A percentile compares a stretch with the other conserved stretches of the same genome.
phyloP scores from a whole-genome alignment of 2,888 invertebrate genomes.

The Cataglyphis livida region DNA sequence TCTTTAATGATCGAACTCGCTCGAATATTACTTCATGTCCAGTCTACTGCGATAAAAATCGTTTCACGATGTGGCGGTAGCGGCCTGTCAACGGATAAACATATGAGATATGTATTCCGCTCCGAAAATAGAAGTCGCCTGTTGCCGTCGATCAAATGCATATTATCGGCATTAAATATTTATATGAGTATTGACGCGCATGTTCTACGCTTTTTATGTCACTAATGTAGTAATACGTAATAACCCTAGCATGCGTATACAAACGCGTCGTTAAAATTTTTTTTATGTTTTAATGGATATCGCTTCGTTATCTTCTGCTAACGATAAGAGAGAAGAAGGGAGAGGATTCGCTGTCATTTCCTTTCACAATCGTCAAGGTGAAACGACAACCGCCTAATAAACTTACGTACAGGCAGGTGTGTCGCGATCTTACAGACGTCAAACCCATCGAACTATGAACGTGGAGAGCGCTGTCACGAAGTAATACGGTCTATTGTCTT shows the following conservation, averaged over 20 bases:
- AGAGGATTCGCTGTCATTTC: background rate
- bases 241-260: background rate
- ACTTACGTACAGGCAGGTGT: constrained; percentile 63
- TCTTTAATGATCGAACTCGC: constrained; percentile 56
- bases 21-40: constrained; percentile 45
- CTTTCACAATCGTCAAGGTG: constrained; percentile 53
- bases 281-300: background rate
- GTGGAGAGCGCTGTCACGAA: constrained; percentile 46
- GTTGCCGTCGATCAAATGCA: constrained; percentile 1
- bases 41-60: constrained; percentile 41
- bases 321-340: background rate
- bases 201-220: background rate
- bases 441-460: constrained; percentile 68
- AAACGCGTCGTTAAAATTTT: background rate
- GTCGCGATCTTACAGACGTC: constrained; percentile 65
- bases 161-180: constrained; percentile 20
- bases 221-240: background rate
- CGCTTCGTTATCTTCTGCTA: background rate
- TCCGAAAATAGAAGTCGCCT: constrained; percentile 20
- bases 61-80: constrained; percentile 18
- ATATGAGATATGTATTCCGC: constrained; percentile 29
- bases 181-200: background rate
- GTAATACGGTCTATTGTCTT: constrained; percentile 65
- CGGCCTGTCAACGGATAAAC: constrained; percentile 15
- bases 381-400: constrained; percentile 62